These are phyloP conservation scores for Cantharis rufa DNA, from an alignment of 2,888 invertebrate genomes.

Conservation along the genomic window DNA sequence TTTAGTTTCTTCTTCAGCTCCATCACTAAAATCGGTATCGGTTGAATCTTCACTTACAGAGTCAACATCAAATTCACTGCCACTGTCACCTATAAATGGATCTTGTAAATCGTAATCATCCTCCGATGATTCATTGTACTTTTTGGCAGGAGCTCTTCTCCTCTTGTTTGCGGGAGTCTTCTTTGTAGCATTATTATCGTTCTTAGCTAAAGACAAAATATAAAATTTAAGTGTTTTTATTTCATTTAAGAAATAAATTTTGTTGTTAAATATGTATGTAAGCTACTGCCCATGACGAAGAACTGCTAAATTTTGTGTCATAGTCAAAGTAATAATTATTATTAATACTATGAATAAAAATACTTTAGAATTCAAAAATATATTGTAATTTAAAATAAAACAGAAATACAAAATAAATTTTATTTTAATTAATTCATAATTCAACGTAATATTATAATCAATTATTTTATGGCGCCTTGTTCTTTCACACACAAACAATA, in stretches of 20 bases:
- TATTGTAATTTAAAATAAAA: background rate
- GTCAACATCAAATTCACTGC: constrained; percentile 28
- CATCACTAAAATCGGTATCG: constrained; percentile 19
- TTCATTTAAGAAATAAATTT: background rate
- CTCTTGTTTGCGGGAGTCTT: background rate
- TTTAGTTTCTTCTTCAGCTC: constrained; percentile 24
- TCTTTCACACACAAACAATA: background rate
- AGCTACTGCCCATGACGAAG: background rate
- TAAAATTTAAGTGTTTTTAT: background rate
- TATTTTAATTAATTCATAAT: background rate
- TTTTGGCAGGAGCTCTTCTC: constrained; percentile 1
- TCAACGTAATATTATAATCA: background rate
- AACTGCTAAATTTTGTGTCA: background rate
- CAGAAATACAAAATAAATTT: background rate
- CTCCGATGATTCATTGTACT: constrained; percentile 27
- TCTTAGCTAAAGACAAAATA: background rate
- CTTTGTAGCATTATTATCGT: background rate
- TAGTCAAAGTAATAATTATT: background rate
- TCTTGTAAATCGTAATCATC: constrained; percentile 37
- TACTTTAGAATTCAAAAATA: background rate
- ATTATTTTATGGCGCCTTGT: background rate
- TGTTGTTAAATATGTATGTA: background rate
- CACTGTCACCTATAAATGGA: constrained; percentile 37
- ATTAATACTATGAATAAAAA: background rate
- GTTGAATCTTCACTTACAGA: constrained; percentile 26